These are phyloP conservation scores for Sinopyrophorus schimmeli DNA, from an alignment of 2,888 invertebrate species.

Conservation along the genomic window DNA sequence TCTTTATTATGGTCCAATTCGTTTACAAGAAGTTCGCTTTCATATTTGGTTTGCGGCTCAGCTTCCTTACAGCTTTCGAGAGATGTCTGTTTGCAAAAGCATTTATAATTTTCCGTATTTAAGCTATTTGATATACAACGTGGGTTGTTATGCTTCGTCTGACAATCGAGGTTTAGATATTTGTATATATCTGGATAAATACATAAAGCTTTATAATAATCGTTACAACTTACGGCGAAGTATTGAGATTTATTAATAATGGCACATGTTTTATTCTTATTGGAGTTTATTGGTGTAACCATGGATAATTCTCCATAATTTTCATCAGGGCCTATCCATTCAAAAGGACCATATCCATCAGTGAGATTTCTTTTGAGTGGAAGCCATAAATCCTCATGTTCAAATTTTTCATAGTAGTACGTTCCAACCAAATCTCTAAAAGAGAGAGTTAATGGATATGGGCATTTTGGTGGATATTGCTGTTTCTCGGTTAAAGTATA, in stretches of 20 bases:
- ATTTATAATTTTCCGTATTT: neutral
- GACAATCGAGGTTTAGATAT: too few species aligned
- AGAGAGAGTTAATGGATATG: neutral
- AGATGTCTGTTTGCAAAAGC: too few species aligned
- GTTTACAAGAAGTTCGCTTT: neutral
- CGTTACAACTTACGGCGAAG: neutral
- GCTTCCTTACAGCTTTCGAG: too few species aligned
- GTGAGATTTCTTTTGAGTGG: neutral
- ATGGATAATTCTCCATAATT: too few species aligned
- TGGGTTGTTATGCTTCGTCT: neutral
- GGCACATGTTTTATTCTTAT: too few species aligned
- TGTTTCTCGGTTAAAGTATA: neutral
- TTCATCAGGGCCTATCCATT: neutral
- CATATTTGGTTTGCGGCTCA: neutral
- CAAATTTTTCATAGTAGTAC: neutral
- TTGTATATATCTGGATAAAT: neutral
- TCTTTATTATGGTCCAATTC: neutral
- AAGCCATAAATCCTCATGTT: neutral
- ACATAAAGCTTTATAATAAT: neutral
- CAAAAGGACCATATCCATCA: neutral
- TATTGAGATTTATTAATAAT: too few species aligned
- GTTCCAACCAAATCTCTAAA: neutral
- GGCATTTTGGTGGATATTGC: slow-evolving; percentile 11
- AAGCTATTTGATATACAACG: neutral
- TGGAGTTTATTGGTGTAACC: too few species aligned